phyloP scores from a whole-genome alignment of 2,113 vertebrate species.

The Motacilla tschutschensis region DNA sequence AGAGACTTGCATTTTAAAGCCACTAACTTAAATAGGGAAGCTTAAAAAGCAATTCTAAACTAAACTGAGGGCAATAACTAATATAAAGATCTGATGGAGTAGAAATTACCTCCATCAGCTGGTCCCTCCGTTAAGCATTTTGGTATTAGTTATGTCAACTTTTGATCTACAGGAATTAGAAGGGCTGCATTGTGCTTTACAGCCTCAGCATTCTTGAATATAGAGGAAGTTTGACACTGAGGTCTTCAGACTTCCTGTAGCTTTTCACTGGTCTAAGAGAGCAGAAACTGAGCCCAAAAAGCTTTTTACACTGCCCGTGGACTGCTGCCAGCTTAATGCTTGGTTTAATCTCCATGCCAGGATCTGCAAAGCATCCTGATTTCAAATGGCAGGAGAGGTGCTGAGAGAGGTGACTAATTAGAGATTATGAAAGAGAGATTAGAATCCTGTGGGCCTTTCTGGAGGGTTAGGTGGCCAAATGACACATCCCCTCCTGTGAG shows the following conservation, averaged over 20 bases:
- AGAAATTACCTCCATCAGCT: conserved; percentile 48
- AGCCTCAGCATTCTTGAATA: background rate
- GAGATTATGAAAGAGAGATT: conserved; percentile 43
- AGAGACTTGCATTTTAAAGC: background rate
- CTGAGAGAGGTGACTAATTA: conserved; percentile 39
- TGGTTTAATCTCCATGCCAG: background rate
- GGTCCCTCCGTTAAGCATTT: conserved; percentile 17
- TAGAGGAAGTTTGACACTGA: background rate
- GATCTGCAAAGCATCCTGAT: conserved; percentile 1
- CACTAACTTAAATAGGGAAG: conserved; percentile 3
- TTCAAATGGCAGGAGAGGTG: conserved; percentile 27
- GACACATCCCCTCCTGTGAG: background rate
- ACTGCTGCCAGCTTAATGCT: background rate
- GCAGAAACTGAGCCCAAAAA: background rate
- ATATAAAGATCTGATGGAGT: conserved; percentile 24
- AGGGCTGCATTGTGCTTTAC: background rate
- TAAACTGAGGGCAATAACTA: conserved; percentile 38
- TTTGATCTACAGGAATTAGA: conserved; percentile 15
- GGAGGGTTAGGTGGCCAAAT: background rate
- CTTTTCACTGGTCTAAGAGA: background rate
- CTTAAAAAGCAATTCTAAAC: conserved; percentile 54
- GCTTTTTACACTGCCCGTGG: background rate
- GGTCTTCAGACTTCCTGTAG: background rate
- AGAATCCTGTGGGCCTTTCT: conserved; percentile 18
- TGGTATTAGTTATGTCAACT: background rate